Base-by-base conservation (phyloP, 2,888 invertebrate genomes). In the Drepana falcataria region DNA sequence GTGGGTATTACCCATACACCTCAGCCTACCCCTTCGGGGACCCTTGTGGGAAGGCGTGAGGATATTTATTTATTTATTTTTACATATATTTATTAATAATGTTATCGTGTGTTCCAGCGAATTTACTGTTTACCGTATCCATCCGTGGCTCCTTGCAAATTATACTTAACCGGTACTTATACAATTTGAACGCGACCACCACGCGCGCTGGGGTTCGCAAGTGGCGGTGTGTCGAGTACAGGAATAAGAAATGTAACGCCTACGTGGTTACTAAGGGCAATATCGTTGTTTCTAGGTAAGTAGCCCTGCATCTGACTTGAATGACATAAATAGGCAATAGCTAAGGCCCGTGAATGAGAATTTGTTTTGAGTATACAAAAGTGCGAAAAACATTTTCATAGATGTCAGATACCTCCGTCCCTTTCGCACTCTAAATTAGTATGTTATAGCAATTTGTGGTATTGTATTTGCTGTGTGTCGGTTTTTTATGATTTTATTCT, bases 211-310 rank as follows among this genome's bases (percentile, higher is more conserved):
- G 83, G 1, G 60, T 85, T 7, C 69, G 85, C 0, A 77, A 90
- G 2, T 91, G 91, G 91, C 84, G 91, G 1, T 91, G 91, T 56
- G 86, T 87, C n/a, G 89, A 91, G 58, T 91, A 91, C 55, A 79
- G 91, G 47, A 87, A 87, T 72, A 79, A 79, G 47, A 85, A 83
- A 58, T 91, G 91, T 60, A 68, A 71, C 47, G 91, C 91, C 0
- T 85, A 84, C 61, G 69, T 91, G 35, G 75, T 88, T 55, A 91
- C 91, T 21, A 83, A 84, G 53, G 87, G 84, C 5, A 88, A 87
- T 57, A 64, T 91, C n/a, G 91, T 91, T 4, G 58, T 88, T 0
- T 88, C 81, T 62, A 83, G 91, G 91, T 89, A 53, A 55, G 60
- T 48, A 35, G 5, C 41, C 7, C 40, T 40, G 2, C 40, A 4